These are phyloP conservation scores for Eretmocerus hayati DNA, from an alignment of 2,888 invertebrate species.

Conservation along the genomic window DNA sequence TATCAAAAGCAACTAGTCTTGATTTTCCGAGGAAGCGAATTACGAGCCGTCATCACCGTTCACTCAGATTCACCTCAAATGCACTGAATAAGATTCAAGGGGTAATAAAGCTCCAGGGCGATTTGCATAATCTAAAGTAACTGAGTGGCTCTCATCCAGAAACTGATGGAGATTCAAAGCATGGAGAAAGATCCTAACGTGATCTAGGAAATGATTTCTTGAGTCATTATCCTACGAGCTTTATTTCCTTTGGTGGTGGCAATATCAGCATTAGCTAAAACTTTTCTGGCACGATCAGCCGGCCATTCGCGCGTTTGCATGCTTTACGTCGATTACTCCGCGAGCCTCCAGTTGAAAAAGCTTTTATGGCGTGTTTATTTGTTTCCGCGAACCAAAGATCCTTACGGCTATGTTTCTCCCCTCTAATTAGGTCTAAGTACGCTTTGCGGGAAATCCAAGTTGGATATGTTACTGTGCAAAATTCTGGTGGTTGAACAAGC, in stretches of 20 bases:
- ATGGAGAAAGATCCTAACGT: slow-evolving; percentile 29
- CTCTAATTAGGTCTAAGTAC: slow-evolving; percentile 23
- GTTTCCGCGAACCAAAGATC: slow-evolving; percentile 24
- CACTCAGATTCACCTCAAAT: too few species aligned
- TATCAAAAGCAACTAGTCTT: too few species aligned
- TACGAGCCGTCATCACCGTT: too few species aligned
- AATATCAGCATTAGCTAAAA: too few species aligned
- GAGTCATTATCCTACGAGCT: slow-evolving; percentile 10
- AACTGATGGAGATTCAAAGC: too few species aligned
- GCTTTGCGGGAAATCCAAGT: too few species aligned
- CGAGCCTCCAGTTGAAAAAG: background rate
- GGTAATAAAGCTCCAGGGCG: slow-evolving; percentile 8
- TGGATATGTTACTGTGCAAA: too few species aligned
- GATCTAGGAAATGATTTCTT: slow-evolving; percentile 32
- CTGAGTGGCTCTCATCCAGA: background rate
- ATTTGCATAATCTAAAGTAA: slow-evolving; percentile 15
- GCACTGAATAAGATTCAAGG: slow-evolving; percentile 6
- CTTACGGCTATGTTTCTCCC: slow-evolving; percentile 9
- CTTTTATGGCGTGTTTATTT: slow-evolving; percentile 24
- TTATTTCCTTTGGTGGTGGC: background rate
- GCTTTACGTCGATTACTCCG: background rate
- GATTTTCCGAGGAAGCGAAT: too few species aligned
- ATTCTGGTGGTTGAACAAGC: too few species aligned
- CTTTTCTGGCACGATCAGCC: background rate
- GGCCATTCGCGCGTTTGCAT: slow-evolving; percentile 6